Conservation (phyloP, 2,888 invertebrate genomes). For the Noctua fimbriata region DNA sequence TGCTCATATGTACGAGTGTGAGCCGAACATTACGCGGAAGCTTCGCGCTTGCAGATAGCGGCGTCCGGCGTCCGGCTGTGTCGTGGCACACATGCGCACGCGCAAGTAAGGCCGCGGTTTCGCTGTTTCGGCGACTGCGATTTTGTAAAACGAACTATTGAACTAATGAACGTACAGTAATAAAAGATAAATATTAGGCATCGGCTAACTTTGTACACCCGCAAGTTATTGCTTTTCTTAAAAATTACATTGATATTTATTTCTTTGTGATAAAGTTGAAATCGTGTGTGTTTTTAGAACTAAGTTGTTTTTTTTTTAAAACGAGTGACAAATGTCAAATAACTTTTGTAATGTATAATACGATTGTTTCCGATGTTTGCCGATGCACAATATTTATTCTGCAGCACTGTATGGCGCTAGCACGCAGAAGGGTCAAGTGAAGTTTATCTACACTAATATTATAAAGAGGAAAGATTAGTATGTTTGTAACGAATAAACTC, state of each 20-base stretch:
- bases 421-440: not conserved
- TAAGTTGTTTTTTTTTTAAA: not conserved
- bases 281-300: not conserved
- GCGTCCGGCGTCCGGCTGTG: conserved; percentile 7
- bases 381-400: not conserved
- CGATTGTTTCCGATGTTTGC: not conserved
- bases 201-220: not conserved
- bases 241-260: not conserved
- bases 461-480: too few relatives aligned
- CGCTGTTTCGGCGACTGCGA: not conserved
- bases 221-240: not conserved
- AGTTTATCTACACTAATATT: not conserved
- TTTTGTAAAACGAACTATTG: not conserved
- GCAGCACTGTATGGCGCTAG: too few relatives aligned
- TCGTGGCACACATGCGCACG: conserved; percentile 5
- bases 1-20: conserved; percentile 2
- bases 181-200: not conserved
- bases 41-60: conserved; percentile 11
- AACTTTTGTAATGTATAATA: not conserved
- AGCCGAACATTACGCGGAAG: not conserved
- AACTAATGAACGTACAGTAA: not conserved
- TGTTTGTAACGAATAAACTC: too few relatives aligned
- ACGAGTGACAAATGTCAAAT: not conserved
- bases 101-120: not conserved
- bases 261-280: not conserved